Conservation (phyloP, 2,888 invertebrate species). For the Sylvicola cinctus region DNA sequence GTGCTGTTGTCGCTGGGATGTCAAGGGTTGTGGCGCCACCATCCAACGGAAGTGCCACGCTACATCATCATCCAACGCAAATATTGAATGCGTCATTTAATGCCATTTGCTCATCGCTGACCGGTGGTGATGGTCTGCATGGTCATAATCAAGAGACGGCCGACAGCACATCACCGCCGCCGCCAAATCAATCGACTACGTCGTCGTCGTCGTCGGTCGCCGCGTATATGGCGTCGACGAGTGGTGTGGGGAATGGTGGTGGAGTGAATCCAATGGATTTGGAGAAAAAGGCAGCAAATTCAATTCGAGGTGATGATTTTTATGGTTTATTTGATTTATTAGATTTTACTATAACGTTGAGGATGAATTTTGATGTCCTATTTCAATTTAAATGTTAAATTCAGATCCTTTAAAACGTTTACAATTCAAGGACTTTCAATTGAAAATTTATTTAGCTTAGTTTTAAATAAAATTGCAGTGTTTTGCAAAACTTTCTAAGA, state of each 20-base stretch:
- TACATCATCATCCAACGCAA: constrained; percentile 7
- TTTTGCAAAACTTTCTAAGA: too few species aligned
- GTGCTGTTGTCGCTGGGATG: constrained; percentile 2
- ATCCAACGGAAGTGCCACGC: too few species aligned
- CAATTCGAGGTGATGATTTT: constrained; percentile 17
- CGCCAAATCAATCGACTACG: constrained; percentile 8
- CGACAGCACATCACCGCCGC: constrained; percentile 16
- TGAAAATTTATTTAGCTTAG: too few species aligned
- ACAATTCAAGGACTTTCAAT: too few species aligned
- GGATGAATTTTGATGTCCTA: too few species aligned
- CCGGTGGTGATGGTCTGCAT: neutral
- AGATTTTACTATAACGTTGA: too few species aligned
- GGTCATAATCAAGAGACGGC: constrained; percentile 11
- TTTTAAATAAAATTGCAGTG: too few species aligned
- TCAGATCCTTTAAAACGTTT: too few species aligned
- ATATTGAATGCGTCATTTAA: too few species aligned
- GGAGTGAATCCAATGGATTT: too few species aligned
- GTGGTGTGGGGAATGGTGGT: neutral
- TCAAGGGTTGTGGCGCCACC: constrained; percentile 2
- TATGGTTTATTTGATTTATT: too few species aligned
- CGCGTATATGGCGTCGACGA: neutral
- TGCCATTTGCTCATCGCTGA: neutral
- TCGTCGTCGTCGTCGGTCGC: constrained; percentile 7
- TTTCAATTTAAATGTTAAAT: too few species aligned
- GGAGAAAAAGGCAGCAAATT: constrained; percentile 15